A percentile compares a stretch with the other conserved stretches of the same genome.
These are phyloP conservation scores for Podarcis cretensis DNA, from an alignment of 2,113 vertebrate species.

Conservation along the genomic window DNA sequence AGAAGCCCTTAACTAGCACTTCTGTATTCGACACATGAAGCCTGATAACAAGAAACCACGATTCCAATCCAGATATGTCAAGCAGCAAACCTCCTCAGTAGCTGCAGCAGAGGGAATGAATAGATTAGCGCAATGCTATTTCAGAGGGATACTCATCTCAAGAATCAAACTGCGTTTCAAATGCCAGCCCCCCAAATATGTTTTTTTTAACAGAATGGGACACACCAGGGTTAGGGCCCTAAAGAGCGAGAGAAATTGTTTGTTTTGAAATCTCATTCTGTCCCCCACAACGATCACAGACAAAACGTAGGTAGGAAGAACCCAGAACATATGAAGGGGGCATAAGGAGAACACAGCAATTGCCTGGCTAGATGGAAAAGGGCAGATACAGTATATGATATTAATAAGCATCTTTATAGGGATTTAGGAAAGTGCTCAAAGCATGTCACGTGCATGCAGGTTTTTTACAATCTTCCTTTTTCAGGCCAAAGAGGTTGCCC, in stretches of 20 bases:
- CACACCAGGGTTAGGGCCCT: slow-evolving; percentile 3
- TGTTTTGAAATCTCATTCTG: neutral
- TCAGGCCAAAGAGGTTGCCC: neutral
- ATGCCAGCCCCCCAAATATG: slow-evolving; percentile 19
- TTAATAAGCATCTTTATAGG: neutral
- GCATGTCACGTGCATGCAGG: neutral
- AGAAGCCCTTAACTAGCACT: neutral
- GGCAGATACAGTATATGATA: neutral
- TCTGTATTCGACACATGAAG: neutral
- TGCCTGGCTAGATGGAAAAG: neutral
- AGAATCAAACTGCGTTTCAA: slow-evolving; percentile 22
- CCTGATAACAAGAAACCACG: neutral
- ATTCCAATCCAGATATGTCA: slow-evolving; percentile 1
- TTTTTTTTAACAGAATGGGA: slow-evolving; percentile 21
- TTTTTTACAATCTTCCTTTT: neutral
- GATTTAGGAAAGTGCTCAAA: neutral
- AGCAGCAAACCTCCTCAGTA: slow-evolving; percentile 12
- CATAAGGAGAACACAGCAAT: neutral
- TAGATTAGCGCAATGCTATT: slow-evolving; percentile 2
- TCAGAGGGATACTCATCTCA: neutral
- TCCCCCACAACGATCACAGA: neutral
- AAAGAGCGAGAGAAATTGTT: slow-evolving; percentile 11
- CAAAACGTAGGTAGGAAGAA: neutral
- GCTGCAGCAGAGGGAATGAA: neutral
- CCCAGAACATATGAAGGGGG: too few relatives aligned